Conservation (phyloP, 2,113 vertebrate species). For the Brachyistius frenatus region DNA sequence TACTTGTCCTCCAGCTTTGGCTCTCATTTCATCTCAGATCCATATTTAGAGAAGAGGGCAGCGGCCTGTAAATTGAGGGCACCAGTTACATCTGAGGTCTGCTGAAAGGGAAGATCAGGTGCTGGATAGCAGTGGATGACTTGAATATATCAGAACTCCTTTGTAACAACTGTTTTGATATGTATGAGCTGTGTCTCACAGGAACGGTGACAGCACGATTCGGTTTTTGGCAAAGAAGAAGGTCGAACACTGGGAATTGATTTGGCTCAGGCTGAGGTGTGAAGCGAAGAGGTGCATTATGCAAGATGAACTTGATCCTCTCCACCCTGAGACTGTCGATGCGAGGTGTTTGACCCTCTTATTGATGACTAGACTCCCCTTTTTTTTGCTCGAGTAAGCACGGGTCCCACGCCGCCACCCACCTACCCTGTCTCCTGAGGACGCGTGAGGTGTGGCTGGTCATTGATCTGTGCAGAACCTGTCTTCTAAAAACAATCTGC, state of each 20-base stretch:
- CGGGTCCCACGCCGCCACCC: slow-evolving; percentile 15
- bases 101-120: slow-evolving; percentile 51
- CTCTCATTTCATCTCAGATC: slow-evolving; percentile 37
- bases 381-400: slow-evolving; percentile 75
- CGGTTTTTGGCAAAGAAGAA: slow-evolving; percentile 45
- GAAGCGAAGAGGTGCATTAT: slow-evolving; percentile 64
- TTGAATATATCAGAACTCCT: slow-evolving; percentile 25
- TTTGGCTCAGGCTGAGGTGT: slow-evolving; percentile 51
- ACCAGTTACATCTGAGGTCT: slow-evolving; percentile 61
- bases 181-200: slow-evolving; percentile 18
- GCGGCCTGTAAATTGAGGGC: slow-evolving; percentile 38
- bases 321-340: slow-evolving; percentile 47
- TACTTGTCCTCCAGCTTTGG: slow-evolving; percentile 43
- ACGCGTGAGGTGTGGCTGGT: slow-evolving; percentile 48
- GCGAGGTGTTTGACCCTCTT: slow-evolving; percentile 56
- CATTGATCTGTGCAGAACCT: slow-evolving; percentile 69
- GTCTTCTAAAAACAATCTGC: slow-evolving; percentile 43
- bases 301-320: slow-evolving; percentile 68
- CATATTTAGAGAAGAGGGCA: slow-evolving; percentile 65
- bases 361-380: slow-evolving; percentile 68
- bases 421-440: slow-evolving; percentile 3
- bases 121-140: slow-evolving; percentile 30
- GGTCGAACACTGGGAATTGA: slow-evolving; percentile 54
- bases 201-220: not conserved
- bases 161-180: slow-evolving; percentile 38